Evolutionary conservation across 2,113 vertebrate genomes (phyloP).

Genomic region (Zapornia atra): DNA sequence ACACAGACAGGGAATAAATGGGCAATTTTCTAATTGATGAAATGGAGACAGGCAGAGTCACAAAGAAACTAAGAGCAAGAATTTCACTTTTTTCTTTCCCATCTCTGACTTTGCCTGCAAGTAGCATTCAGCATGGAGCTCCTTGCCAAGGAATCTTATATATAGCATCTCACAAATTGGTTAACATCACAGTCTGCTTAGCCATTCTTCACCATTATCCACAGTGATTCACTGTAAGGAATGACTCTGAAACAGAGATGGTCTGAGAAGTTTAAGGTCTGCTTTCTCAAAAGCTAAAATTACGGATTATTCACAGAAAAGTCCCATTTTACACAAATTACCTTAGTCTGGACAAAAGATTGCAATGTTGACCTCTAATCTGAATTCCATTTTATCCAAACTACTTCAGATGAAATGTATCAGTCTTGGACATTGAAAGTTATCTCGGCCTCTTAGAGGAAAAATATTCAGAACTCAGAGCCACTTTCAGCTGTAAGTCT

Average conservation of each 20-base stretch:
- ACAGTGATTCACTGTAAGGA: neutral
- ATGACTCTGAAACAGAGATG: conserved; percentile 44
- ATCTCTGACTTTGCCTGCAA: neutral
- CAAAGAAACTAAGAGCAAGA: conserved; percentile 45
- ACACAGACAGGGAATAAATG: conserved; percentile 46
- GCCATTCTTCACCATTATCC: conserved; percentile 21
- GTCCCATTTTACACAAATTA: conserved; percentile 64
- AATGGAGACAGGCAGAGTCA: conserved; percentile 33
- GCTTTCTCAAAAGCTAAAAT: conserved; percentile 60
- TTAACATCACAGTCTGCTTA: conserved; percentile 55
- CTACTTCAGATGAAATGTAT: conserved; percentile 24
- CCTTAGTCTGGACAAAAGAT: conserved; percentile 66
- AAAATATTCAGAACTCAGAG: neutral
- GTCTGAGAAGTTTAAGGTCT: conserved; percentile 52
- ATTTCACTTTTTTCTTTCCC: conserved; percentile 29
- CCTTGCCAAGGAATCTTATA: conserved; percentile 17
- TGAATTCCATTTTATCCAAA: conserved; percentile 60
- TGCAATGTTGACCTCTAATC: conserved; percentile 56
- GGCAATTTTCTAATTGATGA: conserved; percentile 69
- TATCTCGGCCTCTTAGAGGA: neutral
- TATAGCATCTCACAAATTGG: conserved; percentile 48
- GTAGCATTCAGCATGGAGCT: conserved; percentile 24
- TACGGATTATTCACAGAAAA: conserved; percentile 59
- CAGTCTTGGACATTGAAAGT: conserved; percentile 42
- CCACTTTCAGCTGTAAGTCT: neutral